Evolutionary conservation across 2,888 invertebrate genomes (phyloP).

Genomic region (Bugulina stolonifera): DNA sequence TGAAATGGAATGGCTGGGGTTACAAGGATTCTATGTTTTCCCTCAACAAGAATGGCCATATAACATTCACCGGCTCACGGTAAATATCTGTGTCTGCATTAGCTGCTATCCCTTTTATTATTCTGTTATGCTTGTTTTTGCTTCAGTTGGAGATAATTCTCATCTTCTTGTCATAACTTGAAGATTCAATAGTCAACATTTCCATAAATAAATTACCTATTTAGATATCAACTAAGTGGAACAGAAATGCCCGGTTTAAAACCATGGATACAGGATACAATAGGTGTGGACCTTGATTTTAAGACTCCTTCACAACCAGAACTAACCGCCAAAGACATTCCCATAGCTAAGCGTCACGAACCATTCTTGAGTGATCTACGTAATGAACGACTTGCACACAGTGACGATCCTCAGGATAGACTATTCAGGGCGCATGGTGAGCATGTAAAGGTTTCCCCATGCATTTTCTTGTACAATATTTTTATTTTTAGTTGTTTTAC

Average conservation of each 20-base stretch:
- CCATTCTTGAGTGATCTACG: constrained; percentile 61
- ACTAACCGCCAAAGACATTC: constrained; percentile 59
- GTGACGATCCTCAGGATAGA: constrained; percentile 74
- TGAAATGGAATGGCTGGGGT: constrained; percentile 99
- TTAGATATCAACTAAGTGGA: constrained; percentile 52
- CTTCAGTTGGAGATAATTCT: no score
- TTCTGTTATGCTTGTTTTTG: no score
- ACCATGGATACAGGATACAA: constrained; percentile 69
- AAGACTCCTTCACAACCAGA: constrained; percentile 52
- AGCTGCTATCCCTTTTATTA: neutral
- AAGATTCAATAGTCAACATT: no score
- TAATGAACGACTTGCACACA: constrained; percentile 59
- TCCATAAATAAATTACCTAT: no score
- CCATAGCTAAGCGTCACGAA: constrained; percentile 62
- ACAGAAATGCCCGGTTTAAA: constrained; percentile 68
- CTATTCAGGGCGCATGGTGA: constrained; percentile 78
- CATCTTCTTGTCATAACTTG: no score
- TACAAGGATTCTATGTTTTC: constrained; percentile 87
- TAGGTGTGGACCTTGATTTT: constrained; percentile 61
- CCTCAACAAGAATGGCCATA: constrained; percentile 60
- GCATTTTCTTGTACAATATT: no score
- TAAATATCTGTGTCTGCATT: constrained; percentile 45
- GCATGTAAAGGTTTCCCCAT: no score
- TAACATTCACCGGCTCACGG: constrained; percentile 80
- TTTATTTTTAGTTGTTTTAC: no score